Conservation (phyloP, 2,113 vertebrate genomes). For the Saiga tatarica region DNA sequence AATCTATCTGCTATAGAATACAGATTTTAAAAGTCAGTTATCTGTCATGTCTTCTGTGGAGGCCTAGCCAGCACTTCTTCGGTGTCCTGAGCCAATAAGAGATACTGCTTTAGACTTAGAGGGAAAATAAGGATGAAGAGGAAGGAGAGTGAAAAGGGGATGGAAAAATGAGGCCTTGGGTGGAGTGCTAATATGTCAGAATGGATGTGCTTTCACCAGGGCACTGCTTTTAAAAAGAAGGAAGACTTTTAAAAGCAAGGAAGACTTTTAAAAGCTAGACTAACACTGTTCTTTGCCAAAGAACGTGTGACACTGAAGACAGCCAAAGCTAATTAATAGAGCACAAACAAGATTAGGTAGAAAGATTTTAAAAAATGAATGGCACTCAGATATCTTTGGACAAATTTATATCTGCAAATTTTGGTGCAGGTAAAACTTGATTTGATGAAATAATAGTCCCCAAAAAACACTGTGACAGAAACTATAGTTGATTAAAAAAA, state of each 20-base stretch:
- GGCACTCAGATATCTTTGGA: background rate
- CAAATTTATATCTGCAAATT: background rate
- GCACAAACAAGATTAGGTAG: background rate
- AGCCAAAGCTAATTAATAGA: background rate
- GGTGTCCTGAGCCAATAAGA: background rate
- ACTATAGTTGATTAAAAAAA: background rate
- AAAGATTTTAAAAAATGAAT: background rate
- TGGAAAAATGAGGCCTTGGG: rapidly evolving
- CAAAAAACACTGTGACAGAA: background rate
- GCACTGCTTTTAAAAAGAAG: background rate
- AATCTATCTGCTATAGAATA: background rate
- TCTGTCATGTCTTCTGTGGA: background rate
- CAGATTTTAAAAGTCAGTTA: background rate
- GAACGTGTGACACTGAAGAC: rapidly evolving
- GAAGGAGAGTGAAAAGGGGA: background rate
- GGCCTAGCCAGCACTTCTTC: background rate
- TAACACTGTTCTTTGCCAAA: background rate
- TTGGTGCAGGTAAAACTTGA: background rate
- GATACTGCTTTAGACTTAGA: background rate
- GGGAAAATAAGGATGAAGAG: background rate
- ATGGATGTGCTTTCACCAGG: too few species aligned
- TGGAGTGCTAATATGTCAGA: background rate
- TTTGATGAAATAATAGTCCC: background rate
- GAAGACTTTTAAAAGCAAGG: background rate
- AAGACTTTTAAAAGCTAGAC: background rate